Percentiles rank a stretch among this genome's conserved stretches.
phyloP scores from a whole-genome alignment of 2,797 vertebrate species.

The Alosa sapidissima region DNA sequence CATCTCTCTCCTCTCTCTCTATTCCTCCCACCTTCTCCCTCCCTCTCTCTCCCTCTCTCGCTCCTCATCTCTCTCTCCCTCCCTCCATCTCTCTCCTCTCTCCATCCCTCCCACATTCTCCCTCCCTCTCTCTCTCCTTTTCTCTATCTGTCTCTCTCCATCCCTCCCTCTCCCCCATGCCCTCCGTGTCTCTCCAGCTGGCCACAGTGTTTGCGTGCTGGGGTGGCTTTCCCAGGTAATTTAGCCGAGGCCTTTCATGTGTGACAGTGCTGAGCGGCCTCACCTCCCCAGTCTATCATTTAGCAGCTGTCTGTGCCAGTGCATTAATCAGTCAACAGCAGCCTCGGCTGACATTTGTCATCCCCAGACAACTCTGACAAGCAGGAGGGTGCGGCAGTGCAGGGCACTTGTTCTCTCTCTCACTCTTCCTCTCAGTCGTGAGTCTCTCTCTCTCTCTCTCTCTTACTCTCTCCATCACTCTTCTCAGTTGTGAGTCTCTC shows the following conservation, averaged over 20 bases:
- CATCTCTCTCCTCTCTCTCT: no score
- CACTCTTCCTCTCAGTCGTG: slow-evolving; percentile 45
- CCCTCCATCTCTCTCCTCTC: not conserved
- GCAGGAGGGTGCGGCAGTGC: not conserved
- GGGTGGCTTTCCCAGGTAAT: slow-evolving; percentile 22
- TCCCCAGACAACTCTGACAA: slow-evolving; percentile 32
- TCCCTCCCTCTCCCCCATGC: not conserved
- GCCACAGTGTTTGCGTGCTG: slow-evolving; percentile 1
- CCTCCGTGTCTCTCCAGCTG: slow-evolving; percentile 1
- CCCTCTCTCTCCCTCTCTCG: no score
- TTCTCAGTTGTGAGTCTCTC: not conserved
- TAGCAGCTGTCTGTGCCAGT: slow-evolving; percentile 44
- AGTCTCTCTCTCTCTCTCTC: not conserved
- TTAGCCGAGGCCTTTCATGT: slow-evolving; percentile 19
- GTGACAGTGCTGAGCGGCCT: slow-evolving; percentile 23
- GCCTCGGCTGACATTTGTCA: slow-evolving; percentile 45
- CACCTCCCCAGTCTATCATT: slow-evolving; percentile 47
- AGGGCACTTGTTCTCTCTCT: slow-evolving; percentile 48
- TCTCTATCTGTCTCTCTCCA: not conserved
- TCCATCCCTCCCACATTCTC: no score
- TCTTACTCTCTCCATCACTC: not conserved
- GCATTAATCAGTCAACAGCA: slow-evolving; percentile 52
- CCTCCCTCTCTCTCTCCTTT: not conserved
- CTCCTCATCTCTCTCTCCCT: not conserved
- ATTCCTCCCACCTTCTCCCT: no score